Conservation (phyloP, 2,797 vertebrate species). For the Pitangus sulphuratus region DNA sequence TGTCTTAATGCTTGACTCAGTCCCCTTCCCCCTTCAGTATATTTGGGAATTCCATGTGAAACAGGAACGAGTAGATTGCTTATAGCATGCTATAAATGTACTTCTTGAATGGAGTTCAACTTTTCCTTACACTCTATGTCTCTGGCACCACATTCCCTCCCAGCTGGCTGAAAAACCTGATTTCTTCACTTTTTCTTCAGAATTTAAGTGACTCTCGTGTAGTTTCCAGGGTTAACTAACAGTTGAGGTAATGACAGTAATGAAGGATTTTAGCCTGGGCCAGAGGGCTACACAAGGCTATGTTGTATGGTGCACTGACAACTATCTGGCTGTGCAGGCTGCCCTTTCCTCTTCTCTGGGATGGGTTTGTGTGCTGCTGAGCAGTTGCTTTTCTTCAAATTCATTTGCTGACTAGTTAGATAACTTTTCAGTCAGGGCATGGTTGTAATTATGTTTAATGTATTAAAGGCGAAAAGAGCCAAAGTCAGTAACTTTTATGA, state of each 20-base stretch:
- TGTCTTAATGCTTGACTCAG: neutral
- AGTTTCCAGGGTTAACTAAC: neutral
- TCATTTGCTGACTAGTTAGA: slow-evolving; percentile 5
- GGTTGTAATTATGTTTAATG: slow-evolving; percentile 33
- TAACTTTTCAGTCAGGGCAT: neutral
- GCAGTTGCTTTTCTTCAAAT: neutral
- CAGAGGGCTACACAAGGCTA: neutral
- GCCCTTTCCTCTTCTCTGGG: neutral
- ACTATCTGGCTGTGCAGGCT: neutral
- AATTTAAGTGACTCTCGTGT: neutral
- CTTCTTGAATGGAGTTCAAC: neutral
- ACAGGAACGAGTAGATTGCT: neutral
- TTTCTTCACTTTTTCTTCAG: neutral
- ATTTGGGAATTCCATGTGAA: neutral
- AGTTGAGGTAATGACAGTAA: neutral
- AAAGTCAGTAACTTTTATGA: slow-evolving; percentile 62
- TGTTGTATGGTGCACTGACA: neutral
- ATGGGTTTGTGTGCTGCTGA: neutral
- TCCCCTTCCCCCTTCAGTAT: neutral
- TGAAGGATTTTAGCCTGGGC: neutral
- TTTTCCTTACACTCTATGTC: neutral
- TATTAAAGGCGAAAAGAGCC: neutral
- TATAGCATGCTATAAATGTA: neutral
- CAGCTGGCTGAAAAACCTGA: neutral
- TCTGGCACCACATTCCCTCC: neutral